Evolutionary conservation across 2,797 vertebrate species (phyloP).

Genomic region (Chloroceryle amazona): DNA sequence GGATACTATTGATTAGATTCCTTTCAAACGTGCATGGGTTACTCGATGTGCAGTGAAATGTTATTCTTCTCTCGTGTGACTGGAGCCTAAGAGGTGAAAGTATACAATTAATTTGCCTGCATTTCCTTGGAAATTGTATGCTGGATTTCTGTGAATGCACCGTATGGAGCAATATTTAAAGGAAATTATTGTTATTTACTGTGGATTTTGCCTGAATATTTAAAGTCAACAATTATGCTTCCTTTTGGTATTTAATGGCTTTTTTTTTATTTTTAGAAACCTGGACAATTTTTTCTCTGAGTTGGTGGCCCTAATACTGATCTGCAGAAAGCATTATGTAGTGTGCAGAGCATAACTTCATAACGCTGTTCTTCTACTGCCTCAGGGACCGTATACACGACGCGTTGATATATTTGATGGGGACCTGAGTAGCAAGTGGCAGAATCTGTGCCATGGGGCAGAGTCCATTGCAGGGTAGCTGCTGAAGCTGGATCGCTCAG

Average conservation of each 20-base stretch:
- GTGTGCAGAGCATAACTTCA: neutral
- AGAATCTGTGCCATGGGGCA: rapidly evolving
- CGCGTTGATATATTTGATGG: neutral
- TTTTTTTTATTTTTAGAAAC: conserved; percentile 78
- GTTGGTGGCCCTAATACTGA: conserved; percentile 21
- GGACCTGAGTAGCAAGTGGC: neutral
- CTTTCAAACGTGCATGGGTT: conserved; percentile 68
- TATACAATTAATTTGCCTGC: conserved; percentile 83
- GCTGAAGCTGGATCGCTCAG: neutral
- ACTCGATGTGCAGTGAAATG: conserved; percentile 65
- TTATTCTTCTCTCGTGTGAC: conserved; percentile 74
- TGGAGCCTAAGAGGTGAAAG: conserved; percentile 77
- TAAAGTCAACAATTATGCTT: conserved; percentile 82
- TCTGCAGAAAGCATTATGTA: conserved; percentile 35
- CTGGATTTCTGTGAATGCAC: conserved; percentile 79
- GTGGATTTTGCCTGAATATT: conserved; percentile 78
- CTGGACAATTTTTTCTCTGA: conserved; percentile 65
- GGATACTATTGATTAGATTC: conserved; percentile 80
- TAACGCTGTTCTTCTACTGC: neutral
- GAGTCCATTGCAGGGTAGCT: neutral
- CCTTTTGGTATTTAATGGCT: conserved; percentile 74
- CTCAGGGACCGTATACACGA: rapidly evolving
- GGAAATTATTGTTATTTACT: conserved; percentile 86
- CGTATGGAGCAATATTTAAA: conserved; percentile 75
- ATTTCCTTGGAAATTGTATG: conserved; percentile 80